These are phyloP conservation scores for Mythimna pallens DNA, from an alignment of 2,888 invertebrate species.

Conservation along the genomic window DNA sequence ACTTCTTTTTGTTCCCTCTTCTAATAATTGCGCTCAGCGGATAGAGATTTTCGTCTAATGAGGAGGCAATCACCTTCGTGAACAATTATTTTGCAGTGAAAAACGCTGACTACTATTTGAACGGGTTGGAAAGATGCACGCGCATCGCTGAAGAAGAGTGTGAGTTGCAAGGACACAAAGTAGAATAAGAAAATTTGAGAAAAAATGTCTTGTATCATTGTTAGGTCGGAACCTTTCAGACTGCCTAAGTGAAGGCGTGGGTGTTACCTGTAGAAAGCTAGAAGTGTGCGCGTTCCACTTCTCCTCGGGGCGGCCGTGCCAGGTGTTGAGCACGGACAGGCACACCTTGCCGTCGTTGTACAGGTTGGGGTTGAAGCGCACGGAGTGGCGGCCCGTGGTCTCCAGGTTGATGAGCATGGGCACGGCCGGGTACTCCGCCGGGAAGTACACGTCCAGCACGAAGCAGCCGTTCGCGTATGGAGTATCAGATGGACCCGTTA, in stretches of 20 bases:
- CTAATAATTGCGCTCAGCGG: too few species aligned
- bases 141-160: too few species aligned
- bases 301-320: constrained; percentile 99
- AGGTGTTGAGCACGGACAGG: constrained; percentile 98
- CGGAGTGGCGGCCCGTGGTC: constrained; percentile 96
- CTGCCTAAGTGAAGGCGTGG: background rate
- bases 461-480: constrained; percentile 98
- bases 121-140: too few species aligned
- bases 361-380: constrained; percentile 97
- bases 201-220: too few species aligned
- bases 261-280: constrained; percentile 94
- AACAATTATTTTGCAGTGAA: too few species aligned
- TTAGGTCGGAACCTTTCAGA: too few species aligned
- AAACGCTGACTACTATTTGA: too few species aligned
- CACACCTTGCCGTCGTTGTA: constrained; percentile 98
- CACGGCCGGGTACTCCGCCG: constrained; percentile 95
- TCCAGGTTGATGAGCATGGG: constrained; percentile 98
- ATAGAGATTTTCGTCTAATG: too few species aligned
- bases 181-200: too few species aligned
- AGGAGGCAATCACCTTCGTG: too few species aligned
- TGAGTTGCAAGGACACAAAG: too few species aligned
- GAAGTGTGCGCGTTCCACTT: constrained; percentile 99
- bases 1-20: too few species aligned
- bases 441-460: constrained; percentile 97
- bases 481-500: constrained; percentile 97